Base-by-base conservation (phyloP, 2,113 vertebrate genomes). In the Symphodus melops region DNA sequence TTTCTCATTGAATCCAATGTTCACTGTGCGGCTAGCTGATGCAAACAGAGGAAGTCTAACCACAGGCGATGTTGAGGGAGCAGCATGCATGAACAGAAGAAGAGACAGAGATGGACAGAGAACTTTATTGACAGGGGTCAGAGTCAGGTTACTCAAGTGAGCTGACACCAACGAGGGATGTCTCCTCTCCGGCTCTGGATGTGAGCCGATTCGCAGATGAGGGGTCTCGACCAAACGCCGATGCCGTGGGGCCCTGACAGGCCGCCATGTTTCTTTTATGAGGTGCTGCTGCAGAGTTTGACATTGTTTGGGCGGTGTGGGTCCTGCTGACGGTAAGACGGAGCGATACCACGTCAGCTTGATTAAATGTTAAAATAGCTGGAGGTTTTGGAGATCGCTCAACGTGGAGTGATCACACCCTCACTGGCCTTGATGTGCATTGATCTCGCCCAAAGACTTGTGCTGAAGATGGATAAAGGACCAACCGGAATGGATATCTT, bases 291-390 rank as follows among this genome's bases (percentile, higher is more conserved):
- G 66, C 39, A 44, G 77, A 77, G 64, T 82, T 84, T 72, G 78
- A 76, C 75, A 84, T 52, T 82, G 62, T 85, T 67, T n/a, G 11
- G 36, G 39, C 54, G 54, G 70, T 20, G 57, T 67, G 77, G 63
- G 75, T n/a, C 66, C 72, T 57, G 49, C 68, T 67, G 74, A 79
- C 63, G 33, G 41, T 51, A 5, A 62, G 72, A 77, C 49, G 66
- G 51, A 68, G 48, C 21, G 11, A 53, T 66, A 54, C 69, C 55
- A 66, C 77, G 49, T 77, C 51, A 19, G 3, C 59, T 33, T 72
- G 56, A 79, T 88, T 52, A 80, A 84, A 88, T 82, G 70, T 86
- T 80, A 78, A 77, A 84, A 69, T 75, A 46, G 65, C 62, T 56
- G 55, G 72, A 70, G 8, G 68, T 79, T 81, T 55, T 68, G 60